Conservation (phyloP, 2,113 vertebrate species). For the Mystacornis crossleyi region DNA sequence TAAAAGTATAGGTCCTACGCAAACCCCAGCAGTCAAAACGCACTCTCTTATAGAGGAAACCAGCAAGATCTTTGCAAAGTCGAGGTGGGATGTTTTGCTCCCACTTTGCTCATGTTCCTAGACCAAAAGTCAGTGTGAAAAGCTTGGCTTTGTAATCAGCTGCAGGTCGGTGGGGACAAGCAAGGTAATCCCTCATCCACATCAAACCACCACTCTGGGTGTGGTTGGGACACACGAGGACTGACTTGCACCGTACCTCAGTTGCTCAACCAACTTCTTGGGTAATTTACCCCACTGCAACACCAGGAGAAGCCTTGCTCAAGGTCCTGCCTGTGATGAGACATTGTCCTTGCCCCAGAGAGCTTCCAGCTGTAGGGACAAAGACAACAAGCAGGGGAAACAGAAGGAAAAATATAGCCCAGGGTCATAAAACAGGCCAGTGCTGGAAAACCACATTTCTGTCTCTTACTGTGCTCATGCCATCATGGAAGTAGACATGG, state of each 20-base stretch:
- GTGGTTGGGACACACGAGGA: neutral
- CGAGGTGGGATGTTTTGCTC: neutral
- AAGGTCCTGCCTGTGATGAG: neutral
- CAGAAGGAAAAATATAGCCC: neutral
- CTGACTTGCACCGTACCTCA: neutral
- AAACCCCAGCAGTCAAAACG: neutral
- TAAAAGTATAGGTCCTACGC: neutral
- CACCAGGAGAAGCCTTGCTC: neutral
- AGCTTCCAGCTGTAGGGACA: neutral
- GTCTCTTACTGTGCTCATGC: neutral
- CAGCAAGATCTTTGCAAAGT: neutral
- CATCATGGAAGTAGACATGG: fast-evolving
- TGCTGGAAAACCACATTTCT: neutral
- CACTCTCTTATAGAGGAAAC: neutral
- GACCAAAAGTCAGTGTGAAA: neutral
- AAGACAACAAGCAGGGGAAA: neutral
- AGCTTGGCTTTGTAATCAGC: neutral
- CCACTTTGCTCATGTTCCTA: neutral
- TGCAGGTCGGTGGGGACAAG: neutral
- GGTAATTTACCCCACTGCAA: neutral
- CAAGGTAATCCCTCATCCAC: neutral
- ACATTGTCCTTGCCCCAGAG: neutral
- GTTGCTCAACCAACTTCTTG: neutral
- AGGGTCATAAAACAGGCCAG: neutral
- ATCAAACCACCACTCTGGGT: neutral